Conservation (phyloP, 1,140 invertebrate species). For the Trichonephila inaurata region DNA sequence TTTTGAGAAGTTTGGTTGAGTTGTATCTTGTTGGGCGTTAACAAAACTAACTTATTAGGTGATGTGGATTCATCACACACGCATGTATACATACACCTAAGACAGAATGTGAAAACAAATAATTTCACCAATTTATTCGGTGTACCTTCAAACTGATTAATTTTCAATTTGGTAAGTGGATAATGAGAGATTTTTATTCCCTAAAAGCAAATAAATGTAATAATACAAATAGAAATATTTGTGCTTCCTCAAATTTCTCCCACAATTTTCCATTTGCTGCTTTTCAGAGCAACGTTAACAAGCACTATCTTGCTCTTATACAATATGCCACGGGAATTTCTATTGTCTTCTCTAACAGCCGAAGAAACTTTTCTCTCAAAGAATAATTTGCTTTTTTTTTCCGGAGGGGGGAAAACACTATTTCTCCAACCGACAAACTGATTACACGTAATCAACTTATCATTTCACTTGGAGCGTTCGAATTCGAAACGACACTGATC, state of each 20-base stretch:
- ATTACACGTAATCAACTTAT: background rate
- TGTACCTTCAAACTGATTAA: too few relatives aligned
- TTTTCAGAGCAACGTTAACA: too few relatives aligned
- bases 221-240: background rate
- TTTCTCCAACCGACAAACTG: background rate
- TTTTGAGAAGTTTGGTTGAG: too few relatives aligned
- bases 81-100: too few relatives aligned
- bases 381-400: background rate
- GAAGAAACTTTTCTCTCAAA: background rate
- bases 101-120: too few relatives aligned
- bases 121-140: too few relatives aligned
- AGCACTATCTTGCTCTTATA: too few relatives aligned
- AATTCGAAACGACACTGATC: slow-evolving; percentile 20
- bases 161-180: too few relatives aligned
- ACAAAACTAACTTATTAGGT: too few relatives aligned
- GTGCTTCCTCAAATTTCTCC: background rate
- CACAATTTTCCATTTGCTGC: background rate
- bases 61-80: too few relatives aligned
- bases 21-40: too few relatives aligned
- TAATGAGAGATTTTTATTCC: background rate
- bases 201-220: background rate
- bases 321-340: background rate
- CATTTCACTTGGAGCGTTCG: background rate
- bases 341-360: background rate
- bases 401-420: background rate